phyloP scores from a whole-genome alignment of 2,113 vertebrate species.

The Nicator chloris region DNA sequence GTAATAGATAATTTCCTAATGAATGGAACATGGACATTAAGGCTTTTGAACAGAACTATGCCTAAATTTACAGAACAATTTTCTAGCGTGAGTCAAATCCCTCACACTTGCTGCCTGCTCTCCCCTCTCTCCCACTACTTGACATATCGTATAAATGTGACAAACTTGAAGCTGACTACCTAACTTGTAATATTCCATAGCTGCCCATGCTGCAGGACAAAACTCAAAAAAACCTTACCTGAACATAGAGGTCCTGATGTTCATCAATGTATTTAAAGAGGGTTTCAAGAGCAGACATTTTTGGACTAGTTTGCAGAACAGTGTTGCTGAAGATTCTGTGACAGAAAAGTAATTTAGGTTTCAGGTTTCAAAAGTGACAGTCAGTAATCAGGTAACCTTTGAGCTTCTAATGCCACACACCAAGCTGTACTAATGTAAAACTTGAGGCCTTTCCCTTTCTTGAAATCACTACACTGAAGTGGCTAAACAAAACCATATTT shows the following conservation, averaged over 20 bases:
- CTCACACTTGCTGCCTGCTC: neutral
- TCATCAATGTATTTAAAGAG: slow-evolving; percentile 91
- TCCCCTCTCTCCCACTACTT: neutral
- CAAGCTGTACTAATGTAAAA: neutral
- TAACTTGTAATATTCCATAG: neutral
- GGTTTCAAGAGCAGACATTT: slow-evolving; percentile 80
- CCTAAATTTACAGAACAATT: neutral
- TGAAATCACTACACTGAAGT: neutral
- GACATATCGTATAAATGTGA: neutral
- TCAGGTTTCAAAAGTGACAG: neutral
- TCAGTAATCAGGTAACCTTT: neutral
- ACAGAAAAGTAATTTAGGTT: neutral
- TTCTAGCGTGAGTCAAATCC: neutral
- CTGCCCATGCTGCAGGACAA: neutral
- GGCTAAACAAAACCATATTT: neutral
- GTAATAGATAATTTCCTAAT: neutral
- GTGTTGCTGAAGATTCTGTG: neutral
- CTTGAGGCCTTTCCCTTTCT: neutral
- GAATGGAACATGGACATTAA: neutral
- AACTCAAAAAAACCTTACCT: slow-evolving; percentile 71
- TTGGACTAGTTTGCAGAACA: neutral
- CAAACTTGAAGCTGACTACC: neutral
- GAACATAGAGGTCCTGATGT: slow-evolving; percentile 87
- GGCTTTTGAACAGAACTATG: neutral
- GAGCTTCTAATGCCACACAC: neutral